Evolutionary conservation across 2,888 invertebrate genomes (phyloP), one percentile per base, ranked within the genome.

Genomic region (Lepidonotus clava): DNA sequence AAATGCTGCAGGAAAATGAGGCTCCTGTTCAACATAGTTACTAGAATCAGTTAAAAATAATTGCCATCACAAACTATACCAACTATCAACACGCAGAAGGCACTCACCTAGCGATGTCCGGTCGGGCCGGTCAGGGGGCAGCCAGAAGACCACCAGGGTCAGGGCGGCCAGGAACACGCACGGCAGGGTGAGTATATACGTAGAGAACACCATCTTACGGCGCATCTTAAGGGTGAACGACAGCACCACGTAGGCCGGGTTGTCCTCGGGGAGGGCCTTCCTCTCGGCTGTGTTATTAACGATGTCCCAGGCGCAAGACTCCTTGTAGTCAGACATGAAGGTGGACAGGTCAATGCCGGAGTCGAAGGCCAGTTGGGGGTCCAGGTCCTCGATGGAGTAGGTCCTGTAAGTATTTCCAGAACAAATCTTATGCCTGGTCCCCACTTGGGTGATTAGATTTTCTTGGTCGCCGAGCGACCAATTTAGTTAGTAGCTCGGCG

Each of bases 81-180:
- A n/a, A n/a, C n/a, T n/a, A n/a, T n/a, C n/a, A 18, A 46, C 8
- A 46, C 46, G 18, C 8, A 46, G 46, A 6, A 32, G n/a, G 34
- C 21, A 85, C 85, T 61, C 41, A 89, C 89, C 89, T 8, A 89
- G 83, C 8, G 83, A 80, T 6, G 89, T 89, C 36, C 89, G 83
- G 51, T 89, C 89, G 11, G 89, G 89, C 56, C 89, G 53, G 14
- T 89, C 89, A 8, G 89, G 88, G 18, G 89, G 89, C 46, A 89
- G 85, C 89, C 89, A 89, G 86, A 89, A 89, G 32, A 89, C 89
- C 28, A 89, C 89, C 21, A 89, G 61, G 18, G 89, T 89, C 4
- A 89, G 86, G 71, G 41, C 80, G 46, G 89, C 88, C 38, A 89
- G 86, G 86, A 89, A 89, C 40, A 89, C 87, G 67, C 89, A 89